These are phyloP conservation scores for Diarsia dahlii DNA, from an alignment of 2,888 invertebrate species.

Conservation along the genomic window DNA sequence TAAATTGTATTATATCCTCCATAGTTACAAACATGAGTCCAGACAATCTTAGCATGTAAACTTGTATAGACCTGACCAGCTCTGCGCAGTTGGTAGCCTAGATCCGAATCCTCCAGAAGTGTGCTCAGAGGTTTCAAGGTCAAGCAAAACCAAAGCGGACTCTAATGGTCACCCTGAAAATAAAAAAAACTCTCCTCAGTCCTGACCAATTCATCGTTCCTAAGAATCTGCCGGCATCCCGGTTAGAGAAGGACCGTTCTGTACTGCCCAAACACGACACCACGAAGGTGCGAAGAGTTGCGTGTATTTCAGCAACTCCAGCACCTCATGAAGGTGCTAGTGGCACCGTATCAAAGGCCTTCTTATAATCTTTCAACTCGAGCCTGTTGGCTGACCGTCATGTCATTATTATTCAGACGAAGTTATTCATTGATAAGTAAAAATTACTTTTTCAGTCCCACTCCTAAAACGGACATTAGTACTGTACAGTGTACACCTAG, in stretches of 20 bases:
- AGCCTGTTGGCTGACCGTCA: no score
- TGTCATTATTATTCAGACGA: no score
- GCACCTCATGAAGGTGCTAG: not conserved
- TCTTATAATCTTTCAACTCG: no score
- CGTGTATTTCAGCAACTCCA: conserved; percentile 3
- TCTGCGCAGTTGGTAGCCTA: not conserved
- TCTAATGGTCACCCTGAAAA: not conserved
- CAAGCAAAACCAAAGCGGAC: not conserved
- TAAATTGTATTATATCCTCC: no score
- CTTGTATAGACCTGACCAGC: no score
- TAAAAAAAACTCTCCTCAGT: not conserved
- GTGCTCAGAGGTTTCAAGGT: not conserved
- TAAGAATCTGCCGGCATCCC: not conserved
- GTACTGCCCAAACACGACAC: not conserved
- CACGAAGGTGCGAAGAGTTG: no score
- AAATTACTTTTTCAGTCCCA: no score
- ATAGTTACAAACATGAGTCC: no score
- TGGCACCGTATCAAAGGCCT: not conserved
- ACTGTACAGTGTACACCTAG: no score
- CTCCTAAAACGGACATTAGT: no score
- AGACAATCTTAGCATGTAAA: no score
- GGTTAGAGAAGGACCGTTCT: not conserved
- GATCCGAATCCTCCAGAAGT: not conserved
- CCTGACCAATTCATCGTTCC: not conserved
- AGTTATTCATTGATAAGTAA: no score